Conservation (phyloP, 2,113 vertebrate species). For the Toxotes chatareus region DNA sequence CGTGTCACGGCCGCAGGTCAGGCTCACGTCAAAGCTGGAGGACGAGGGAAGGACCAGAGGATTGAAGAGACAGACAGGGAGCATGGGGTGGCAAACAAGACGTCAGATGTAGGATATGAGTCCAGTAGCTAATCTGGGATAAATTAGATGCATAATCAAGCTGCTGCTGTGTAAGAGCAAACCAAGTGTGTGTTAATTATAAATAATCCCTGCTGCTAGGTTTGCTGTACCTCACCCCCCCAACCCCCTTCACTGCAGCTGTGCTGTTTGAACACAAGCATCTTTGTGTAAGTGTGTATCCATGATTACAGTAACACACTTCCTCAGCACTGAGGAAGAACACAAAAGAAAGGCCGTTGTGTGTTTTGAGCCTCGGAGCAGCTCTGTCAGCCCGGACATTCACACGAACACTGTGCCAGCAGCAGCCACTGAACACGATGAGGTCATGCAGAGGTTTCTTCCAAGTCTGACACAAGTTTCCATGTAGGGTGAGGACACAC, state of each 20-base stretch:
- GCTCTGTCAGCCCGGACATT: slow-evolving; percentile 21
- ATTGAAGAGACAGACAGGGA: not conserved
- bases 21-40: slow-evolving; percentile 92
- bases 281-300: not conserved
- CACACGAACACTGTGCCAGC: slow-evolving; percentile 54
- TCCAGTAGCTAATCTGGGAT: slow-evolving; percentile 64
- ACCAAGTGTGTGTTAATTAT: slow-evolving; percentile 53
- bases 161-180: slow-evolving; percentile 58
- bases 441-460: slow-evolving; percentile 62
- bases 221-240: not conserved
- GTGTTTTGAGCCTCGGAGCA: not conserved
- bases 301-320: not conserved
- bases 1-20: slow-evolving; percentile 90
- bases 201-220: slow-evolving; percentile 61
- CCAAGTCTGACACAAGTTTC: slow-evolving; percentile 73
- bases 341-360: slow-evolving; percentile 18
- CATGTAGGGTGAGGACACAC: slow-evolving; percentile 73
- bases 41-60: not conserved
- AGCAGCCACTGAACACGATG: slow-evolving; percentile 58
- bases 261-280: slow-evolving; percentile 5
- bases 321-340: slow-evolving; percentile 3
- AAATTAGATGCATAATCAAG: slow-evolving; percentile 58
- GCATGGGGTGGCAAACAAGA: not conserved
- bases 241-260: slow-evolving; percentile 10
- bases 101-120: slow-evolving; percentile 21